Evolutionary conservation across 2,888 invertebrate genomes (phyloP).

Genomic region (Marasmarcha lunaedactyla): DNA sequence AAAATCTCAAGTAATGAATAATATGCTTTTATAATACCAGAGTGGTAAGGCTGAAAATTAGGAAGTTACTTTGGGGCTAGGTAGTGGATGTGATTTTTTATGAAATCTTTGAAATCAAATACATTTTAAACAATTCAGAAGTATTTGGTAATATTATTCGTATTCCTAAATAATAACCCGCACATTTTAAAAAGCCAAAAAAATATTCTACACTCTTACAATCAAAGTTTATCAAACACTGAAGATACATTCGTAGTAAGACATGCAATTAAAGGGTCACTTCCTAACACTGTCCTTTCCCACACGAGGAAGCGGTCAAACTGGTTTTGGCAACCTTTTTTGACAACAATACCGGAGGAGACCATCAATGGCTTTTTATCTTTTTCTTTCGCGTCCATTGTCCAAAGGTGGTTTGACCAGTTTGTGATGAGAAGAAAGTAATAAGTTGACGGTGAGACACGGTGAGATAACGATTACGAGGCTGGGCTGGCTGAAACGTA

Average conservation of each 20-base stretch:
- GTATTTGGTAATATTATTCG: too few relatives aligned
- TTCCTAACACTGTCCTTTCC: slow-evolving; percentile 45
- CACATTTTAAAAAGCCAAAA: neutral
- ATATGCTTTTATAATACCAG: too few relatives aligned
- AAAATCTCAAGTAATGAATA: too few relatives aligned
- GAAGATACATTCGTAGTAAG: slow-evolving; percentile 13
- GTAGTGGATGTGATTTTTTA: too few relatives aligned
- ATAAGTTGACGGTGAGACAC: slow-evolving; percentile 9
- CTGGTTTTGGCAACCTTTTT: slow-evolving; percentile 30
- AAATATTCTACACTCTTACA: neutral
- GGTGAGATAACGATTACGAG: too few relatives aligned
- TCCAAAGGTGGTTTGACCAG: slow-evolving; percentile 57
- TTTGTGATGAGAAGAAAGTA: slow-evolving; percentile 41
- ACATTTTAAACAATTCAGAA: too few relatives aligned
- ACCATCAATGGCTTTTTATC: slow-evolving; percentile 38
- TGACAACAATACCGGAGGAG: neutral
- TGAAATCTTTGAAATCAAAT: too few relatives aligned
- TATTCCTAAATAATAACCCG: too few relatives aligned
- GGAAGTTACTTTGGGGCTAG: too few relatives aligned
- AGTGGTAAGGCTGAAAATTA: too few relatives aligned
- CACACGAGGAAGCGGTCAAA: slow-evolving; percentile 50
- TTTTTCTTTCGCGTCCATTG: slow-evolving; percentile 39
- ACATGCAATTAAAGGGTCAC: slow-evolving; percentile 58
- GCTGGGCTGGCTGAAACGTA: too few relatives aligned
- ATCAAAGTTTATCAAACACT: slow-evolving; percentile 17